Evolutionary conservation across 2,888 invertebrate species (phyloP).

Genomic region (Theretra japonica): DNA sequence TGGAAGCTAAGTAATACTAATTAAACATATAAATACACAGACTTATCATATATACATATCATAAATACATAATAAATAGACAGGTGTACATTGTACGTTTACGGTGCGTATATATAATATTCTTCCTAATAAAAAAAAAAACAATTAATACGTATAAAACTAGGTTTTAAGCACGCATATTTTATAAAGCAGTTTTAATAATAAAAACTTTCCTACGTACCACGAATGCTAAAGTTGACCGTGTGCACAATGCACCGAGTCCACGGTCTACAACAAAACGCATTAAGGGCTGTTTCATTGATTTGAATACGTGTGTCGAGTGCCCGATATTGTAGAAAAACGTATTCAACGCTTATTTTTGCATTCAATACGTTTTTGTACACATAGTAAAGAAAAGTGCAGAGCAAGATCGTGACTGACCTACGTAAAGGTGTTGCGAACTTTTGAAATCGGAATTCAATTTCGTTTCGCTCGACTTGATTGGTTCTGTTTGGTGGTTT

Average conservation of each 20-base stretch:
- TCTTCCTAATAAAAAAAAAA: background rate
- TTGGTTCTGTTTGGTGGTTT: background rate
- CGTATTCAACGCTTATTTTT: background rate
- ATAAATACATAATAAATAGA: no score
- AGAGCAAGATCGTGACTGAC: slow-evolving; percentile 6
- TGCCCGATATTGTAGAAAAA: background rate
- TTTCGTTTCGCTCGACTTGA: background rate
- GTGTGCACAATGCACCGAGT: slow-evolving; percentile 3
- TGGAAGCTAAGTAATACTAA: no score
- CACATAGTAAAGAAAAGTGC: slow-evolving; percentile 4
- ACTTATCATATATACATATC: no score
- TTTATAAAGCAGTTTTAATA: background rate
- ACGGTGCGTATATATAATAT: no score
- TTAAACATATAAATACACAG: no score
- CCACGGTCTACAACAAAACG: background rate
- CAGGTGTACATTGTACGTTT: no score
- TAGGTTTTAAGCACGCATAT: background rate
- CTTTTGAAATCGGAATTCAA: background rate
- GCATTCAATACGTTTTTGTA: background rate
- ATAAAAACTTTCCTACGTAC: background rate
- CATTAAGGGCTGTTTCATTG: slow-evolving; percentile 4
- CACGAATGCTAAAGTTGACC: slow-evolving; percentile 2
- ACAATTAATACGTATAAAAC: background rate
- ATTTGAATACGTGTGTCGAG: background rate
- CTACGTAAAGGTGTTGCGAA: background rate